Base-by-base conservation (phyloP, 2,113 vertebrate genomes). In the Phycodurus eques region DNA sequence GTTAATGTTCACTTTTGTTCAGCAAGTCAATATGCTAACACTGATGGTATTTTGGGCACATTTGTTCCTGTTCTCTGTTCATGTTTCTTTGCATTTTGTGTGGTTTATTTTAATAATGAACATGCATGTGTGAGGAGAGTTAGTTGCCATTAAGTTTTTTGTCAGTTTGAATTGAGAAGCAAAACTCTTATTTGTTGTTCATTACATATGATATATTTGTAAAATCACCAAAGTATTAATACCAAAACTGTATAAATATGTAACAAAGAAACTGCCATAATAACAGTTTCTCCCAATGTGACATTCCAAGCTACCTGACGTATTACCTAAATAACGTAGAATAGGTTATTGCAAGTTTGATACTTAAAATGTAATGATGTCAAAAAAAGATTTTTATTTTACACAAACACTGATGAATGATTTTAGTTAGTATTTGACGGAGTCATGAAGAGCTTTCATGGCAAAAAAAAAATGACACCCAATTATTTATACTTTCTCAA, bases 151-250 rank as follows among this genome's bases (percentile, higher is more conserved):
- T 68, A 71, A 72, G 49, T 51, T 51, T 19, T 35, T 60, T 33
- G 15, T 43, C 19, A 42, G 4, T 64, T 42, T 19, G 35, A 43
- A 6, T 14, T 33, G 27, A 13, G 13, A 43, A 64, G 39, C 13
- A 10, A 64, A 64, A 22, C 43, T 47, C 27, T 54, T 35, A 74
- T 70, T 64, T 43, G 67, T 70, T 78, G 64, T 49, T 78, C 27
- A 64, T 71, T 56, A 79, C 79, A 84, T 80, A 73, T 75, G 20
- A 77, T 47, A 69, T 51, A 76, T 77, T 77, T 80, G 75, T 77
- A 20, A 85, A 74, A 80, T 35, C 46, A 92, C 92, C 91, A 93
- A 93, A 92, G 87, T 85, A 84, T 85, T 81, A 81, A 86, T 68
- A 91, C 87, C 90, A 92, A 92, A 91, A 86, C 79, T 74, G 70